Evolutionary conservation across 2,113 vertebrate species (phyloP).

Genomic region (Sialia sialis): DNA sequence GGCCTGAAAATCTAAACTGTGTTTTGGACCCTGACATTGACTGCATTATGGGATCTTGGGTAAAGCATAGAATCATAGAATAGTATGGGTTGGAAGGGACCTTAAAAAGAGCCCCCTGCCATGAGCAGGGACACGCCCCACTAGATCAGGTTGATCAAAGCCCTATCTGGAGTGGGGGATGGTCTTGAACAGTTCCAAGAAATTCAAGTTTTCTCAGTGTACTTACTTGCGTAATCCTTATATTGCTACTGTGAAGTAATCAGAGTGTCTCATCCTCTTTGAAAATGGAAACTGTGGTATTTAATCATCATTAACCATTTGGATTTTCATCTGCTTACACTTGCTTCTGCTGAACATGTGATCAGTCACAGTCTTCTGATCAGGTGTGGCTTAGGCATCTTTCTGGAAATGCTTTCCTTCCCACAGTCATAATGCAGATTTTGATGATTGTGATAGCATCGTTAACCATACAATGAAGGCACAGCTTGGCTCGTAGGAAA

Average conservation of each 20-base stretch:
- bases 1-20: not conserved
- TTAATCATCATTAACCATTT: not conserved
- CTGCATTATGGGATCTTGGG: not conserved
- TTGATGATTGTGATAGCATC: not conserved
- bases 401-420: not conserved
- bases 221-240: not conserved
- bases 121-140: not conserved
- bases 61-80: not conserved
- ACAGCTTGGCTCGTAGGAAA: not conserved
- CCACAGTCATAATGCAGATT: not conserved
- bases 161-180: fast-evolving
- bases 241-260: not conserved
- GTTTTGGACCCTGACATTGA: not conserved
- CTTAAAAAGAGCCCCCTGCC: fast-evolving
- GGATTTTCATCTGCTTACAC: not conserved
- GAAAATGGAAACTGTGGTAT: not conserved
- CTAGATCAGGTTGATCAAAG: not conserved
- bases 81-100: not conserved
- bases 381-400: not conserved
- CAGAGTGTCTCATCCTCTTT: not conserved
- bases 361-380: not conserved
- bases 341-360: not conserved
- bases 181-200: not conserved
- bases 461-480: not conserved
- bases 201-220: not conserved